A percentile compares a stretch with the other conserved stretches of the same genome.
Conservation (phyloP, 2,888 invertebrate species). For the Hyles lineata region DNA sequence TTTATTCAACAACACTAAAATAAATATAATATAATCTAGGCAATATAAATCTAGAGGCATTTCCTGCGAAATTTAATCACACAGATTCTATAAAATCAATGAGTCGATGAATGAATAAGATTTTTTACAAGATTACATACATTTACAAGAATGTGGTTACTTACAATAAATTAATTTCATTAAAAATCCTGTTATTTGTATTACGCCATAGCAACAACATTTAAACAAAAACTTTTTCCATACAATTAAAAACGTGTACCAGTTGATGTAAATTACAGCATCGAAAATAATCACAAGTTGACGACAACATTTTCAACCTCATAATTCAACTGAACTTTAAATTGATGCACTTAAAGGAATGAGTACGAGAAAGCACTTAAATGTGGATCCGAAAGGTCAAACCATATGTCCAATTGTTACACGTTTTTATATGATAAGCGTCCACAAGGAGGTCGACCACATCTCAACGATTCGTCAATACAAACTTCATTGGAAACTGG, state of each 20-base stretch:
- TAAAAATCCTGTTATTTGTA: too few species aligned
- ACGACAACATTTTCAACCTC: not conserved
- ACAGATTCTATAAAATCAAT: too few species aligned
- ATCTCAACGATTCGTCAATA: too few species aligned
- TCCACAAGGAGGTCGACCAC: not conserved
- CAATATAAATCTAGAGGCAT: too few species aligned
- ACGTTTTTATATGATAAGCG: not conserved
- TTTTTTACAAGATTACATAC: too few species aligned
- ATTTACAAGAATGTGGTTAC: too few species aligned
- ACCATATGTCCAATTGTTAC: not conserved
- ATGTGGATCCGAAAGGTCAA: not conserved
- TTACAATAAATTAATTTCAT: too few species aligned
- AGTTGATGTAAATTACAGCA: not conserved
- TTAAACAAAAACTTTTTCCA: not conserved
- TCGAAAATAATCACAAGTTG: not conserved
- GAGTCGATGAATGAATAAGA: too few species aligned
- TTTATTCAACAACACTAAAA: too few species aligned
- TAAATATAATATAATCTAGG: too few species aligned
- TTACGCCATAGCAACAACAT: not conserved
- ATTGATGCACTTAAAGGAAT: constrained; percentile 5
- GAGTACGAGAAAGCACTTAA: not conserved
- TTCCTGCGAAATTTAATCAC: too few species aligned
- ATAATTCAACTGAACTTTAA: constrained; percentile 22
- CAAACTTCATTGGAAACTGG: not conserved
- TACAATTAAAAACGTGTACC: not conserved